Base-by-base conservation (phyloP, 2,888 invertebrate species). In the Tipula confusa region DNA sequence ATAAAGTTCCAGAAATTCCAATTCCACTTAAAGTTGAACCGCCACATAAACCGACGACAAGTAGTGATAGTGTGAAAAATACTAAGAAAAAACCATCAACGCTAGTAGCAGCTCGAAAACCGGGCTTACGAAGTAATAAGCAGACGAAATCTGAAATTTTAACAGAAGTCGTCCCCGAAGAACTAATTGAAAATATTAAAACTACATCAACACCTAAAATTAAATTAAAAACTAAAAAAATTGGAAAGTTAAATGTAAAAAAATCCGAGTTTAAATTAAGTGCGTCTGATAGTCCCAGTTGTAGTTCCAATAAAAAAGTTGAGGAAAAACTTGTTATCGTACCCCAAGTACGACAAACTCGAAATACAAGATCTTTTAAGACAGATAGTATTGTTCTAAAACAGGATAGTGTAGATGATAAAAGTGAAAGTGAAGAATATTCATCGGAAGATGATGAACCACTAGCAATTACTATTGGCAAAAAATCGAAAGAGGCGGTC, bases 371-470 rank as follows among this genome's bases (percentile, higher is more conserved):
- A 64, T 64, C 64, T 9, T 64, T 64, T 64, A 64, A 64, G 24
- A 24, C 9, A 64, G 64, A 64, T 64, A 1, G 11, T 24, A 2
- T 18, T 24, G 2, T 24, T 64, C 24, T 24, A 24, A 64, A 64
- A 24, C 64, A 2, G 7, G 24, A 24, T 64, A 2, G 24, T 64
- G 64, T 1, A 5, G 43, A 43, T 1, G 79, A 80, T 29, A 80
- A 80, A 80, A 80, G 29, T 85, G 84, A 84, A 84, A 80, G 82
- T 11, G 81, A 64, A 18, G 89, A 90, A 83, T 92, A 91, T 86
- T 91, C 91, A 6, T 91, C 91, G 0, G 92, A 91, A 83, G 92
- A 92, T 86, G 91, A 92, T 85, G 90, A 91, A 86, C 91, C 91
- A 1, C 86, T 91, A 84, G 87, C 89, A 15, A 89, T 89, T n/a